phyloP scores from a whole-genome alignment of 2,888 invertebrate species.

The Slavum lentiscoides region DNA sequence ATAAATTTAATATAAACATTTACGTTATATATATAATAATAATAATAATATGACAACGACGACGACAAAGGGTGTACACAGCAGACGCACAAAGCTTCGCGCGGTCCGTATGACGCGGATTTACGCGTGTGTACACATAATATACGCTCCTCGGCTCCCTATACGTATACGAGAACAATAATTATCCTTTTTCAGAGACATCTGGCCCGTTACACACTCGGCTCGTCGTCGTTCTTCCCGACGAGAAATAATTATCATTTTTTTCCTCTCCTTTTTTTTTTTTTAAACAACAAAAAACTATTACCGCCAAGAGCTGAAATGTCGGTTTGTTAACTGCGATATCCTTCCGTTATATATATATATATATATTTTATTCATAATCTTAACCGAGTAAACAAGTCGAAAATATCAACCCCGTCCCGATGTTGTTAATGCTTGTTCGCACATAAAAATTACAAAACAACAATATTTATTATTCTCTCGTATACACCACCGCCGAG shows the following conservation, averaged over 20 bases:
- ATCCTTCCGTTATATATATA: neutral
- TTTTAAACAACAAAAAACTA: neutral
- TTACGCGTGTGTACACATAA: neutral
- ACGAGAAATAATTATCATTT: conserved; percentile 25
- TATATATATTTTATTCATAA: neutral
- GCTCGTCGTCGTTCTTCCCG: conserved; percentile 1
- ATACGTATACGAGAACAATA: too few relatives aligned
- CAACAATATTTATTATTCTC: conserved; percentile 15
- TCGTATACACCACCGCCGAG: neutral
- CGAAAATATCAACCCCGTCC: neutral
- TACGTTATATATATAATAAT: neutral
- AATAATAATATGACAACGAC: neutral
- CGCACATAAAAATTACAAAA: conserved; percentile 2
- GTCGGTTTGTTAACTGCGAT: too few relatives aligned
- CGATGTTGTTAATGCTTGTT: too few relatives aligned
- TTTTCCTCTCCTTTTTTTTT: neutral
- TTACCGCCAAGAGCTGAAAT: too few relatives aligned
- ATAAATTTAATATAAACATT: neutral
- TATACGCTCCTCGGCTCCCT: neutral
- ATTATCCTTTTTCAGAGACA: conserved; percentile 20
- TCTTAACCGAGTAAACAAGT: conserved; percentile 3
- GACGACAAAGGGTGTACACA: neutral
- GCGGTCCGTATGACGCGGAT: neutral
- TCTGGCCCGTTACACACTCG: conserved; percentile 26
- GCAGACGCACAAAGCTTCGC: neutral